Evolutionary conservation across 2,113 vertebrate genomes (phyloP).

Genomic region (Pteronura brasiliensis): DNA sequence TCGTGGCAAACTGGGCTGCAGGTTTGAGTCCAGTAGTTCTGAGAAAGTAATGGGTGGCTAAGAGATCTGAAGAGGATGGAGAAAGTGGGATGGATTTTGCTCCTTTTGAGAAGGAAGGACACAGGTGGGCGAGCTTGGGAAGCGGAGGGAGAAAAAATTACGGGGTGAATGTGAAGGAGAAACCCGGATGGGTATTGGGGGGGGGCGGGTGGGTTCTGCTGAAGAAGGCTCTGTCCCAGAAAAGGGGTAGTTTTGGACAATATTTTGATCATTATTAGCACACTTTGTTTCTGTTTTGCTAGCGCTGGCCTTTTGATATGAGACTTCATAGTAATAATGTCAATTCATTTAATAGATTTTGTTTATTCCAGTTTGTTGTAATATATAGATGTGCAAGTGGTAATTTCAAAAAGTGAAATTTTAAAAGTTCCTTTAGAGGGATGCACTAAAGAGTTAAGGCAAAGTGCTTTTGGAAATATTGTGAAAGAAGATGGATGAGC

Average conservation of each 20-base stretch:
- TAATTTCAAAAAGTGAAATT: conserved; percentile 46
- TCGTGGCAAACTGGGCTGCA: background rate
- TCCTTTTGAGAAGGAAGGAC: background rate
- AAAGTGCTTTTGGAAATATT: conserved; percentile 77
- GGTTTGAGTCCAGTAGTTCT: background rate
- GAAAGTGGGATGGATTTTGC: background rate
- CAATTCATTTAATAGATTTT: background rate
- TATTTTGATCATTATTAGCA: background rate
- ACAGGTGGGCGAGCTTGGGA: background rate
- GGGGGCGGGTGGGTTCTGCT: background rate
- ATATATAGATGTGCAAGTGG: conserved; percentile 45
- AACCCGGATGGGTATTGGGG: background rate
- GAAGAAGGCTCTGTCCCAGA: background rate
- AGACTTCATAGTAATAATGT: conserved; percentile 11
- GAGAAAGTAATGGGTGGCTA: background rate
- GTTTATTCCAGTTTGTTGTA: conserved; percentile 29
- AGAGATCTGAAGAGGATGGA: background rate
- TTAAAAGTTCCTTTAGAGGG: background rate
- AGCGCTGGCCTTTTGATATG: background rate
- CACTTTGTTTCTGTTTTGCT: conserved; percentile 39
- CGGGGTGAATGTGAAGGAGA: background rate
- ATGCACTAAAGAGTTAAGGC: conserved; percentile 64
- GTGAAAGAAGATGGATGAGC: conserved; percentile 51
- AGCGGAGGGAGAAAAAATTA: background rate
- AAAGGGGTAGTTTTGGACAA: background rate